A percentile compares a stretch with the other conserved stretches of the same genome.
Evolutionary conservation across 2,113 vertebrate genomes (phyloP).

Genomic region (Lepisosteus oculatus): DNA sequence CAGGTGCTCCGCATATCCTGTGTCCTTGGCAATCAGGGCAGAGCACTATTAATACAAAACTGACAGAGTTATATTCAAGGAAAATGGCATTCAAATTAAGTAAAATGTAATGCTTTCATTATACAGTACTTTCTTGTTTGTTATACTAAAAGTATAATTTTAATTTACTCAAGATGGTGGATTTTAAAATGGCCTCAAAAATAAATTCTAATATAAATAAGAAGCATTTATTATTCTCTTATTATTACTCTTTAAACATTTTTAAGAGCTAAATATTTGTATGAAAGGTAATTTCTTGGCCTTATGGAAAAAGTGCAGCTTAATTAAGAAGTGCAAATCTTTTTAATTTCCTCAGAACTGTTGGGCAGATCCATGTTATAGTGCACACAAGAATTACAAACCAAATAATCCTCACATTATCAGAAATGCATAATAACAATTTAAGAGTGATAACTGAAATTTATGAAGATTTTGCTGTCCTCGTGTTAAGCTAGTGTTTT

Average conservation of each 20-base stretch:
- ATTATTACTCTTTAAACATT: neutral
- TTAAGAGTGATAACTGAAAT: too few relatives aligned
- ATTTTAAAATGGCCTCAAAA: slow-evolving; percentile 7
- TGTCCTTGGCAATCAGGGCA: too few relatives aligned
- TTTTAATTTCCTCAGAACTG: slow-evolving; percentile 25
- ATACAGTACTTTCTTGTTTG: slow-evolving; percentile 5
- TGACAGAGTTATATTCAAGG: too few relatives aligned
- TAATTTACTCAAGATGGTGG: slow-evolving; percentile 10
- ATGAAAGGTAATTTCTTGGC: slow-evolving; percentile 12
- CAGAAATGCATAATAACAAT: too few relatives aligned
- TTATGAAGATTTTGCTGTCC: too few relatives aligned
- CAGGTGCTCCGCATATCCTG: too few relatives aligned
- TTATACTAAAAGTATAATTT: neutral
- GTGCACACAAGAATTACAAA: neutral
- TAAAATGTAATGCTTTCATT: too few relatives aligned
- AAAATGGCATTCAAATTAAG: too few relatives aligned
- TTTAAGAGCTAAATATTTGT: slow-evolving; percentile 1
- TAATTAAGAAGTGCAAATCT: slow-evolving; percentile 10
- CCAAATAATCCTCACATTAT: too few relatives aligned
- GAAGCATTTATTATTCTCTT: slow-evolving; percentile 1
- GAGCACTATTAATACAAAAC: too few relatives aligned
- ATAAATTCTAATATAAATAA: neutral
- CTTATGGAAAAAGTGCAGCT: slow-evolving; percentile 22
- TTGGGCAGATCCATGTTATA: slow-evolving; percentile 23
- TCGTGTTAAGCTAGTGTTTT: too few relatives aligned